Evolutionary conservation across 2,888 invertebrate species (phyloP).

Genomic region (Drosophila robusta): DNA sequence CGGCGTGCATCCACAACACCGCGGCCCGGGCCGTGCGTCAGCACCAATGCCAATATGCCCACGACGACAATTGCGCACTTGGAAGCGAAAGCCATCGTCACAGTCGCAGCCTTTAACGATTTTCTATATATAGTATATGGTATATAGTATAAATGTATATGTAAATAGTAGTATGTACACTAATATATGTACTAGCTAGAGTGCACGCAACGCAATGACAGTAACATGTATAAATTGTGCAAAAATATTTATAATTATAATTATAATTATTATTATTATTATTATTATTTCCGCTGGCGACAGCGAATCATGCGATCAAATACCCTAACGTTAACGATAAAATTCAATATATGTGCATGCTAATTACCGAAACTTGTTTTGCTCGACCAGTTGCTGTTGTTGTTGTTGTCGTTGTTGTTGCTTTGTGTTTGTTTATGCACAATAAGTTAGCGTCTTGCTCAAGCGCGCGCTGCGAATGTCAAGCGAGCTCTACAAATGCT

Average conservation of each 20-base stretch:
- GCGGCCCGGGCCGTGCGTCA: conserved; percentile 51
- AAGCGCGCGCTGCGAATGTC: conserved; percentile 1
- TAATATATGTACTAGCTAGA: background rate
- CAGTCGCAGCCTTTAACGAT: conserved; percentile 50
- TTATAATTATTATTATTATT: conserved; percentile 19
- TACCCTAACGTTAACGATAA: conserved; percentile 29
- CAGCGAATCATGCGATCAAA: conserved; percentile 51
- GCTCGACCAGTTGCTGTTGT: conserved; percentile 16
- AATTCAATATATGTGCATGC: conserved; percentile 62
- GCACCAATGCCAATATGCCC: conserved; percentile 50
- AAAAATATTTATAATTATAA: conserved; percentile 8
- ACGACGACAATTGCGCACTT: conserved; percentile 63
- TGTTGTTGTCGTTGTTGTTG: conserved; percentile 14
- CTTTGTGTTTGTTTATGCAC: conserved; percentile 29
- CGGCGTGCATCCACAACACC: conserved; percentile 78
- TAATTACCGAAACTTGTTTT: conserved; percentile 75
- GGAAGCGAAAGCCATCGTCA: conserved; percentile 45
- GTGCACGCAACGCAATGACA: conserved; percentile 11
- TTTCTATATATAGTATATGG: conserved; percentile 35
- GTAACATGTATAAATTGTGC: conserved; percentile 21
- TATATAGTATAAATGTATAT: conserved; percentile 9
- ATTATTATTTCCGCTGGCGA: conserved; percentile 5
- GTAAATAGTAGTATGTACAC: conserved; percentile 5
- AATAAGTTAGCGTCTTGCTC: conserved; percentile 13
- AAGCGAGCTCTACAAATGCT: conserved; percentile 26